Percentiles rank a stretch among this genome's conserved stretches.
Evolutionary conservation across 2,797 vertebrate genomes (phyloP).

Genomic region (Rallus crepitans): DNA sequence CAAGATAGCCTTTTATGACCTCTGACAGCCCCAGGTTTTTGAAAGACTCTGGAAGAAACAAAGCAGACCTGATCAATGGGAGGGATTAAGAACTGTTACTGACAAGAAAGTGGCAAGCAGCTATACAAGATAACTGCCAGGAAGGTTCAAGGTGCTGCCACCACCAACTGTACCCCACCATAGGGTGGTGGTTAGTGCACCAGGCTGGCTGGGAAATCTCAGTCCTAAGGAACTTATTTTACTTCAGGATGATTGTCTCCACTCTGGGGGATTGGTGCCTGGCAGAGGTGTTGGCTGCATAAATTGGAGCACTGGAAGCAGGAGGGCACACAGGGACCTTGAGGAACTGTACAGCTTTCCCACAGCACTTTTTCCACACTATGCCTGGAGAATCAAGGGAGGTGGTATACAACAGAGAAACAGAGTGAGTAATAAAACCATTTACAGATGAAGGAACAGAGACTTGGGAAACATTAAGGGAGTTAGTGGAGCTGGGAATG

Average conservation of each 20-base stretch:
- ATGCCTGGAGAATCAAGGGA: background rate
- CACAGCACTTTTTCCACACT: background rate
- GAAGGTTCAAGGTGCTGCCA: background rate
- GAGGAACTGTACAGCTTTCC: background rate
- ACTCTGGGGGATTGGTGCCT: background rate
- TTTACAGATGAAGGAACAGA: background rate
- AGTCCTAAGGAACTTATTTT: background rate
- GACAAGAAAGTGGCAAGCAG: background rate
- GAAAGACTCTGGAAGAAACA: background rate
- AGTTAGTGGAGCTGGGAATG: background rate
- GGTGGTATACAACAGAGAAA: background rate
- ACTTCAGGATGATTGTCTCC: background rate
- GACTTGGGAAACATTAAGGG: background rate
- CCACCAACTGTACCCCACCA: background rate
- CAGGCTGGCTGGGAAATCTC: background rate
- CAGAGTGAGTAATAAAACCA: background rate
- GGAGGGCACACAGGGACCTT: background rate
- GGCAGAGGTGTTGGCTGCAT: background rate
- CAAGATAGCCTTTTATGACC: background rate
- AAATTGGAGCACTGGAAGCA: background rate
- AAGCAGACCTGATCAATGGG: background rate
- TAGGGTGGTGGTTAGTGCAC: accelerated
- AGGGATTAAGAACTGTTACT: background rate
- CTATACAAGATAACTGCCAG: accelerated
- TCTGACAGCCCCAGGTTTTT: background rate